These are phyloP conservation scores for Lepus americanus DNA, from an alignment of 2,113 vertebrate genomes.

Conservation along the genomic window DNA sequence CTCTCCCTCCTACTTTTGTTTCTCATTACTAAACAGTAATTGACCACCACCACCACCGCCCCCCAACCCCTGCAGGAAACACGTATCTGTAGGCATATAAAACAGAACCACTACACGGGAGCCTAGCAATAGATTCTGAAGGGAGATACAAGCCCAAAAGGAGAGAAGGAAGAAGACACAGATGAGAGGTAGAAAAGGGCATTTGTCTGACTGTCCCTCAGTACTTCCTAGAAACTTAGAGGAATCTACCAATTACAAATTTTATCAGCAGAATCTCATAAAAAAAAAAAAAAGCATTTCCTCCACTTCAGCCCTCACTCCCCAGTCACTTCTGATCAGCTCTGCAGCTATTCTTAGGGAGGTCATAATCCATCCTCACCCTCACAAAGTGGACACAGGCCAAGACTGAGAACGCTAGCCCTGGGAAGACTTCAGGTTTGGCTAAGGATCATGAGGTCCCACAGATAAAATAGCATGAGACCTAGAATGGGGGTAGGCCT, in stretches of 20 bases:
- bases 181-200: neutral
- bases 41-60: too few species aligned
- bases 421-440: neutral
- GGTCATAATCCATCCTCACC: neutral
- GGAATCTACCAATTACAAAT: constrained; percentile 35
- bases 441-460: neutral
- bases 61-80: too few species aligned
- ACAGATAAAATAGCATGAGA: constrained; percentile 15
- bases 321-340: neutral
- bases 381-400: constrained; percentile 9
- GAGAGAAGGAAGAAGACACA: constrained; percentile 12
- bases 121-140: neutral
- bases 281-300: neutral
- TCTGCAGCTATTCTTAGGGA: neutral
- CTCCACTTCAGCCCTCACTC: neutral
- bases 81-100: too few species aligned
- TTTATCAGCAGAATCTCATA: constrained; percentile 5
- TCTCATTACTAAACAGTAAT: too few species aligned
- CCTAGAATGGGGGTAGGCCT: neutral
- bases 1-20: too few species aligned
- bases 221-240: neutral
- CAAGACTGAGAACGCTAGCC: neutral
- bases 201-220: neutral
- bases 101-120: too few species aligned
- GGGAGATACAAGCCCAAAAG: constrained; percentile 12